phyloP scores from a whole-genome alignment of 2,888 invertebrate genomes.

The Hypena proboscidalis region DNA sequence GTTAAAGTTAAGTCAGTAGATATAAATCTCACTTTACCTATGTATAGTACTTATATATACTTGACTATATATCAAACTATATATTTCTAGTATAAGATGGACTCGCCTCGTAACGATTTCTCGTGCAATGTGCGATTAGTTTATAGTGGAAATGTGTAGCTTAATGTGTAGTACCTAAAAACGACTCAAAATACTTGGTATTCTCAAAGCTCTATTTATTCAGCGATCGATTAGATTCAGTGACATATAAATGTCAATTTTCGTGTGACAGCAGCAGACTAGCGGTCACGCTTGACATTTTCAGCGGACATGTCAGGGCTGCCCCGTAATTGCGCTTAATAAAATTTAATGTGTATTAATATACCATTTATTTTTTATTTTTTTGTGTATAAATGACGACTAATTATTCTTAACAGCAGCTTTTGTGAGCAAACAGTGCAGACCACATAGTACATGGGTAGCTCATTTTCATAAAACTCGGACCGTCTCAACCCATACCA shows the following conservation, averaged over 20 bases:
- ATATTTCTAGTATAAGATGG: too few relatives aligned
- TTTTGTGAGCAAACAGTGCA: not conserved
- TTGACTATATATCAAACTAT: too few relatives aligned
- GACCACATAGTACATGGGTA: not conserved
- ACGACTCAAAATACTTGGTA: too few relatives aligned
- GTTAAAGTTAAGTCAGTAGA: too few relatives aligned
- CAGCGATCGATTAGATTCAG: slow-evolving; percentile 17
- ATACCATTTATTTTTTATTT: slow-evolving; percentile 2
- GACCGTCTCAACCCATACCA: too few relatives aligned
- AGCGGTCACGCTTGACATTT: slow-evolving; percentile 44
- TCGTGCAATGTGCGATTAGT: too few relatives aligned
- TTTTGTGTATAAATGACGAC: slow-evolving; percentile 14
- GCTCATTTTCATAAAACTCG: not conserved
- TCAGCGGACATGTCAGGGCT: slow-evolving; percentile 41
- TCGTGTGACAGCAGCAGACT: slow-evolving; percentile 40
- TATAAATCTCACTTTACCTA: too few relatives aligned
- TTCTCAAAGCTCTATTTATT: too few relatives aligned
- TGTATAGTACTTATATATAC: too few relatives aligned
- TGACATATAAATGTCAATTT: slow-evolving; percentile 37
- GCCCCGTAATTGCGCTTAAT: slow-evolving; percentile 25
- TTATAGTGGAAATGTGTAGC: too few relatives aligned
- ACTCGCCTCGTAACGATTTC: too few relatives aligned
- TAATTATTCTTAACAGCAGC: slow-evolving; percentile 6
- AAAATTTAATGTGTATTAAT: slow-evolving; percentile 24
- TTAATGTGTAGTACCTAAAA: too few relatives aligned